Base-by-base conservation (phyloP, 2,113 vertebrate genomes). In the Coptodon bakossiorum region DNA sequence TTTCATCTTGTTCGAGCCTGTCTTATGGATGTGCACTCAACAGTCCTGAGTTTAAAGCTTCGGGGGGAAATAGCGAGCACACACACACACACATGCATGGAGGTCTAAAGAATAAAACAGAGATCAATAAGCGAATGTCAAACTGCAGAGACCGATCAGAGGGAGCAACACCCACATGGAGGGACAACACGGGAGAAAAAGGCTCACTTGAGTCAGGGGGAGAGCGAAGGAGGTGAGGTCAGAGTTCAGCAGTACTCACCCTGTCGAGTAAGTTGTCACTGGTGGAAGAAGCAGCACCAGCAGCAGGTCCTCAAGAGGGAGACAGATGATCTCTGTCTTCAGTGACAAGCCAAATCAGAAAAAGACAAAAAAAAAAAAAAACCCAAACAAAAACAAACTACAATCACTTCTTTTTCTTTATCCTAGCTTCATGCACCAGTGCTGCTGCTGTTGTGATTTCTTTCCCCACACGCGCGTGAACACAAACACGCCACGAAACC, bases 191-290 rank as follows among this genome's bases (percentile, higher is more conserved):
- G 7, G 73, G 86, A 83, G 78, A 68, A 50, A 83, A 36, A 50
- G 27, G n/a, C 78, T n/a, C 34, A 5, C 13, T 12, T 91, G 54
- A 89, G 52, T 14, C 68, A 27, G n/a, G 57, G 36, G 34, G 7
- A 45, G 73, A 54, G 50, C 7, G 12, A 48, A 56, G 59, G 52
- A 89, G 79, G 52, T 34, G 57, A 80, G 54, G 52, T 66, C 34
- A 16, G 24, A 89, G 82, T 36, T 81, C 12, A 80, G 83, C 85
- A 59, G 82, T 81, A 94, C 95, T 96, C 90, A 96, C 96, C 96
- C 94, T 96, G 95, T 81, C 93, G 36, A 86, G 43, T 19, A 89
- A 88, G 87, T 88, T 59, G 87, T 91, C 89, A 86, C 88, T 27
- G 59, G 40, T 86, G 34, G 83, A 9, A 84, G 45, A 29, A 38